Conservation (phyloP, 2,113 vertebrate genomes). For the Prunella fulvescens region DNA sequence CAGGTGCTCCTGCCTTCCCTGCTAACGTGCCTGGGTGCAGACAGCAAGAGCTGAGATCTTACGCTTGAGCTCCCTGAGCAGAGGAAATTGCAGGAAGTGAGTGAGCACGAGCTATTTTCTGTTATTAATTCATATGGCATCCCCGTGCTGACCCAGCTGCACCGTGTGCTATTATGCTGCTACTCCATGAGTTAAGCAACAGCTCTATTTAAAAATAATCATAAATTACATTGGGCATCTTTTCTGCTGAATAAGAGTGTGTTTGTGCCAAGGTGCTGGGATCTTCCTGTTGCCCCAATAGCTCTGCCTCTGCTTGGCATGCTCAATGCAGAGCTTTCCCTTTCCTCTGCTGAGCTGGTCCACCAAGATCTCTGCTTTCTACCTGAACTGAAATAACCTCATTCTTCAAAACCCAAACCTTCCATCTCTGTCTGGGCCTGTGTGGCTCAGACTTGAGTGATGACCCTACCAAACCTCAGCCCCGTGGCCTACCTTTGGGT, state of each 20-base stretch:
- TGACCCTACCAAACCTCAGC: background rate
- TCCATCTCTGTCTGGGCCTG: rapidly evolving
- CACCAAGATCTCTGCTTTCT: background rate
- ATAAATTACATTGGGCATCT: background rate
- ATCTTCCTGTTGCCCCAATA: background rate
- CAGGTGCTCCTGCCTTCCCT: background rate
- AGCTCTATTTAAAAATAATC: conserved; percentile 40
- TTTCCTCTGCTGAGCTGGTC: background rate
- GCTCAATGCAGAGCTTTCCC: background rate
- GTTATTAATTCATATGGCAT: conserved; percentile 42
- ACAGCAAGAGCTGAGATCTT: background rate
- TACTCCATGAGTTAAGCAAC: background rate
- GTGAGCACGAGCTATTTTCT: conserved; percentile 33
- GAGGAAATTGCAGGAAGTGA: conserved; percentile 57
- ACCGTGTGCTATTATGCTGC: background rate
- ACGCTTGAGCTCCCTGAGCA: background rate
- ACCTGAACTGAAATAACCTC: background rate
- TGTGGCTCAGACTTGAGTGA: rapidly evolving
- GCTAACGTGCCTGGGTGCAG: background rate
- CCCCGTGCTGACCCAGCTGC: conserved; percentile 22
- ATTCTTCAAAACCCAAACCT: background rate
- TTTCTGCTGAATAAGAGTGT: conserved; percentile 29
- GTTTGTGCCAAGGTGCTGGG: background rate
- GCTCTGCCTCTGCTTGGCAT: rapidly evolving
- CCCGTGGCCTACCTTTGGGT: background rate